Evolutionary conservation across 2,113 vertebrate species (phyloP).

Genomic region (Dromaius novaehollandiae): DNA sequence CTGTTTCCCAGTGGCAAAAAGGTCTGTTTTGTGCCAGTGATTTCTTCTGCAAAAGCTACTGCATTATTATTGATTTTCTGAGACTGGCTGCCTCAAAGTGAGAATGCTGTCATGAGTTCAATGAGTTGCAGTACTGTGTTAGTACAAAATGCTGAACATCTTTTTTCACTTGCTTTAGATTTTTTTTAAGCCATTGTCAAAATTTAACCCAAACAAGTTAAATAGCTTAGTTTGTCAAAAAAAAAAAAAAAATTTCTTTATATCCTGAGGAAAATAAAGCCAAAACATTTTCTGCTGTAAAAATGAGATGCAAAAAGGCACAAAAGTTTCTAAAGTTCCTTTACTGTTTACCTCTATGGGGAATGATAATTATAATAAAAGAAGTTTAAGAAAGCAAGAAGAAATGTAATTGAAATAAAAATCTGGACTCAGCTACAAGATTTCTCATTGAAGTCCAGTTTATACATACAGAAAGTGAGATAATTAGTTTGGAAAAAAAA

Average conservation of each 20-base stretch:
- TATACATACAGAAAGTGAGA: neutral
- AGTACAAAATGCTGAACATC: slow-evolving; percentile 9
- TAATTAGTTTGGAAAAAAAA: neutral
- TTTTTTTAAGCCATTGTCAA: neutral
- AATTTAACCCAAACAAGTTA: neutral
- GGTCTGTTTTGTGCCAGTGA: neutral
- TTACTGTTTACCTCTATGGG: neutral
- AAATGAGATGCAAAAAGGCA: neutral
- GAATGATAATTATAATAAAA: neutral
- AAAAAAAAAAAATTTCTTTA: too few species aligned
- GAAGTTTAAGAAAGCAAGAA: neutral
- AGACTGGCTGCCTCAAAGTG: neutral
- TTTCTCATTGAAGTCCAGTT: neutral
- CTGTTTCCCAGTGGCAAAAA: neutral
- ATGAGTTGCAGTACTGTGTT: neutral
- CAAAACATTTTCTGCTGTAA: neutral
- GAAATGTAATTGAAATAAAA: neutral
- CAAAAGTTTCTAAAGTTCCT: neutral
- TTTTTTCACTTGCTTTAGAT: neutral
- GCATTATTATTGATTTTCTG: slow-evolving; percentile 50
- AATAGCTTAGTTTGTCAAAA: neutral
- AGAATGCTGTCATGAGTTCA: neutral
- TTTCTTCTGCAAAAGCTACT: slow-evolving; percentile 1
- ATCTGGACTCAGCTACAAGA: neutral
- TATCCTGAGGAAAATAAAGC: neutral